These are phyloP conservation scores for Solenodon paradoxus DNA, from an alignment of 2,113 vertebrate species.

Conservation along the genomic window DNA sequence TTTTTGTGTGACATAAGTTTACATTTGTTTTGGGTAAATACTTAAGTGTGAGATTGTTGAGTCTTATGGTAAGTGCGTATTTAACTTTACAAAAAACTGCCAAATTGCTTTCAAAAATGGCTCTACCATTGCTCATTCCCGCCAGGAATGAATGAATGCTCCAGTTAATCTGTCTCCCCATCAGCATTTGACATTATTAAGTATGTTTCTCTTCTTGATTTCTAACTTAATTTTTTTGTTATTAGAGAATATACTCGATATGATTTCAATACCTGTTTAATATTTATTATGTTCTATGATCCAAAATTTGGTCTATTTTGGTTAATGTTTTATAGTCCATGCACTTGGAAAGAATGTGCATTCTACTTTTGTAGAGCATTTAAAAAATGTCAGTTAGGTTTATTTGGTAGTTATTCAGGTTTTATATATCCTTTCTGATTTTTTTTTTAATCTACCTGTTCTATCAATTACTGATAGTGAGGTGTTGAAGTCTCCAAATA, in stretches of 20 bases:
- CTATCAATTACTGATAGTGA: neutral
- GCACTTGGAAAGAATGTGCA: neutral
- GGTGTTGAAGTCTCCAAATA: neutral
- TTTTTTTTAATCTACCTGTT: neutral
- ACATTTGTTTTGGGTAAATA: neutral
- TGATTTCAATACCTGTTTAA: neutral
- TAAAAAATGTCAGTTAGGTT: neutral
- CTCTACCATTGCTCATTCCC: neutral
- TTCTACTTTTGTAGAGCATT: neutral
- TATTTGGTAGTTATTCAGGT: neutral
- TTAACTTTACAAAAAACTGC: neutral
- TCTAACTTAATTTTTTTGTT: neutral
- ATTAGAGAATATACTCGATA: neutral
- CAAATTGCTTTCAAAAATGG: neutral
- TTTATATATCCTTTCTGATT: neutral
- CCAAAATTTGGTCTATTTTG: neutral
- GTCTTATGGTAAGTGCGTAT: neutral
- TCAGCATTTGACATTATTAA: neutral
- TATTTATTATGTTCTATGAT: neutral
- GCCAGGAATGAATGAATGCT: neutral
- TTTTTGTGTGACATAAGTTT: neutral
- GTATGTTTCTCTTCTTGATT: neutral
- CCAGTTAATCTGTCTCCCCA: neutral
- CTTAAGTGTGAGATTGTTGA: neutral
- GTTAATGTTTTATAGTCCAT: neutral